Evolutionary conservation across 2,888 invertebrate genomes (phyloP), one percentile per base, ranked within the genome.

Genomic region (Sceliomorpha sp.): DNA sequence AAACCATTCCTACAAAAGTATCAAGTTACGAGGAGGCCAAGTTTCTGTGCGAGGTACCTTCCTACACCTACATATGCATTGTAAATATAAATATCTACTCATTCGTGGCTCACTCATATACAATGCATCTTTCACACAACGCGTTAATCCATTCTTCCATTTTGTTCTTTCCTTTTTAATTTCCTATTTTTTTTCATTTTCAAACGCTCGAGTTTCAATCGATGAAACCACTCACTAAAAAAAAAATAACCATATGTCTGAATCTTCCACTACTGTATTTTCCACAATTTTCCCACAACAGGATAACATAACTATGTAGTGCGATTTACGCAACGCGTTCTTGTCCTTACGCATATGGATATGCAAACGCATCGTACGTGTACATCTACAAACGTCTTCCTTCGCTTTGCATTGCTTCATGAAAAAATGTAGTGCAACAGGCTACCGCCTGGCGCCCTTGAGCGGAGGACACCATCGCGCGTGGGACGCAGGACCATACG

Each of bases 1-100:
- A 87, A 87, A 87, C 81, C 81, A 87, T 85, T 78, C 82, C 58
- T 53, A 51, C 62, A 47, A 72, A 72, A 70, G 63, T 72, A 72
- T 72, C 72, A 45, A 44, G 59, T 72, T 72, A 62, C 72, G 31
- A 45, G 48, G 44, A 47, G 58, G 56, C 53, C 55, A 53, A 60
- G 50, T 59, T 60, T 50, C 31, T 56, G 47, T 56, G n/a, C n/a
- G 48, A 36, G 51, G 59, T 51, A 55, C 44, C 47, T 60, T 63
- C 59, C 42, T 51, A 63, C 66, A 40, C 31, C 55, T 53, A 31
- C 50, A 55, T 37, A 8, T 26, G 58, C 66, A 44, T 29, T 55
- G 17, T 31, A 42, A 20, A 48, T 36, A 66, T 47, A 70, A 53
- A 64, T 51, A 66, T 26, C 15, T 29, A 31, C 51, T 55, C 66